Percentiles rank a stretch among this genome's conserved stretches.
phyloP scores from a whole-genome alignment of 2,888 invertebrate genomes.

The Eupithecia tripunctaria region DNA sequence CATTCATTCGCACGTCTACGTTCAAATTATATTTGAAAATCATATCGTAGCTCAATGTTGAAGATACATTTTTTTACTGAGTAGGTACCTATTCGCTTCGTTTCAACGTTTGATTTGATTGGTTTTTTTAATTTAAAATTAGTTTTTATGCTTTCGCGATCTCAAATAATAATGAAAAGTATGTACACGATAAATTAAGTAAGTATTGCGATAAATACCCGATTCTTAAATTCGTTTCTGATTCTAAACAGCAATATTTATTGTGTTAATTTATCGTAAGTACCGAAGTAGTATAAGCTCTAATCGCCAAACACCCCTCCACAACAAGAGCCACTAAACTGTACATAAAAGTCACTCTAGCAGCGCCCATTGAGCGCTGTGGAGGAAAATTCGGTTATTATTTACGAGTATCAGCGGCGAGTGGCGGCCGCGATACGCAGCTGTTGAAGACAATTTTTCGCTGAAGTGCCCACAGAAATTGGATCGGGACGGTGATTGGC shows the following conservation, averaged over 20 bases:
- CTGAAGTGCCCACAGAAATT: conserved; percentile 79
- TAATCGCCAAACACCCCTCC: background rate
- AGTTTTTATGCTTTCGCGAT: too few species aligned
- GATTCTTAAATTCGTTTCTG: background rate
- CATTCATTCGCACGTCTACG: too few species aligned
- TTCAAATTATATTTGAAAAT: too few species aligned
- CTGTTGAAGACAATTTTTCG: conserved; percentile 82
- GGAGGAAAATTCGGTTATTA: conserved; percentile 52
- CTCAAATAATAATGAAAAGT: background rate
- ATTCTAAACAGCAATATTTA: too few species aligned
- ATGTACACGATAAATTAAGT: background rate
- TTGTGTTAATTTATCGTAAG: background rate
- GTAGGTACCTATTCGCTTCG: too few species aligned
- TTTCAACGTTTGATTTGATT: too few species aligned
- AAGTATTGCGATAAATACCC: background rate
- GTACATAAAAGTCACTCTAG: conserved; percentile 9
- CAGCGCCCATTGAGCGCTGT: conserved; percentile 33
- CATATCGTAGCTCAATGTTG: too few species aligned
- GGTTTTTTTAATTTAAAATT: background rate
- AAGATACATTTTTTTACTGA: too few species aligned
- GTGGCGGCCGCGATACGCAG: conserved; percentile 65
- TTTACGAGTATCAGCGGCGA: conserved; percentile 56
- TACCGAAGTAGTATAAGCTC: background rate
- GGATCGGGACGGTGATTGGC: conserved; percentile 71
- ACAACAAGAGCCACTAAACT: background rate